Conservation (phyloP, 2,113 vertebrate genomes). For the Ictalurus punctatus region DNA sequence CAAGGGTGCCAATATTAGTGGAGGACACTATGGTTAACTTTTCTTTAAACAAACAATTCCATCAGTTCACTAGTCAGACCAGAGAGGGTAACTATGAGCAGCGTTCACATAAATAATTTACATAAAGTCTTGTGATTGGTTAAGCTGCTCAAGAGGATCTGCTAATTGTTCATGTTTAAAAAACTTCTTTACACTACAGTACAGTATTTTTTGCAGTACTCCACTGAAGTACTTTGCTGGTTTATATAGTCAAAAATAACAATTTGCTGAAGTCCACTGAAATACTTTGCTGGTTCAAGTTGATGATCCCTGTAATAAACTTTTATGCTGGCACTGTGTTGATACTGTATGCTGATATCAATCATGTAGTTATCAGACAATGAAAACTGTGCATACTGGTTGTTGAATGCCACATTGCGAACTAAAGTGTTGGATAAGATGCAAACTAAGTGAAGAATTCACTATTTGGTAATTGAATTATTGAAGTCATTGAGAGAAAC, state of each 20-base stretch:
- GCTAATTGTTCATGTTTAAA: no score
- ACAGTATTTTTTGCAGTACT: no score
- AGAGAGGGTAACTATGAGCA: neutral
- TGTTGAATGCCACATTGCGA: neutral
- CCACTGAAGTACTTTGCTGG: neutral
- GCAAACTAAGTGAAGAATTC: neutral
- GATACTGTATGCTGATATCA: neutral
- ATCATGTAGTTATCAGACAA: neutral
- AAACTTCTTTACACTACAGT: no score
- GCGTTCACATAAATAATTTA: neutral
- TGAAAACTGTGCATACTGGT: neutral
- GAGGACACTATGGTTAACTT: neutral
- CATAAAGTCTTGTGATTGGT: neutral
- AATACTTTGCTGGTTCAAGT: neutral
- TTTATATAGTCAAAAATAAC: neutral
- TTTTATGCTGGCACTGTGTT: neutral
- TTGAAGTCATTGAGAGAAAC: neutral
- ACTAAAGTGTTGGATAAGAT: neutral
- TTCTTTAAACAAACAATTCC: neutral
- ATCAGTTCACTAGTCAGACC: neutral
- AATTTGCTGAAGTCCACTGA: neutral
- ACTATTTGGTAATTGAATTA: neutral
- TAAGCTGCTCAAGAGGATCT: no score
- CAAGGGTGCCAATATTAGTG: no score
- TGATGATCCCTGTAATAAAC: neutral